phyloP scores from a whole-genome alignment of 2,113 vertebrate species.

The Corythoichthys haematopterus region DNA sequence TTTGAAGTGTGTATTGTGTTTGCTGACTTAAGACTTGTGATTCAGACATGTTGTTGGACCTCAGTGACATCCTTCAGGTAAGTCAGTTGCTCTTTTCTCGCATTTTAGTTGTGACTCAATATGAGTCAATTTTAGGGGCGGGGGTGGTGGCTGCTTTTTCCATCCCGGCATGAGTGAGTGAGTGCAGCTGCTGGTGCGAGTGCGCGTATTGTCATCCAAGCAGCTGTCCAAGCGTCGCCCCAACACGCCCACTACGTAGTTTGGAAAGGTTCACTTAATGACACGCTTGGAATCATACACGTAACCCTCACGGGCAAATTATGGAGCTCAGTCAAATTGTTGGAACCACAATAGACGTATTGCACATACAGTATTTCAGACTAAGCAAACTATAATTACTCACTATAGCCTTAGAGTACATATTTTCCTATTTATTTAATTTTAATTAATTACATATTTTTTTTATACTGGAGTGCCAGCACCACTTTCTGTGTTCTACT shows the following conservation, averaged over 20 bases:
- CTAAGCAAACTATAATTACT: background rate
- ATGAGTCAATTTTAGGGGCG: background rate
- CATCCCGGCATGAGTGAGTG: background rate
- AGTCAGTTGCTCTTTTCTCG: background rate
- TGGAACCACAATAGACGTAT: background rate
- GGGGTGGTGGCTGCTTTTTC: background rate
- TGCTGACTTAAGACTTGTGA: slow-evolving; percentile 14
- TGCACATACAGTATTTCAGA: background rate
- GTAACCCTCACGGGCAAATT: background rate
- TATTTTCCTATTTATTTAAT: too few species aligned
- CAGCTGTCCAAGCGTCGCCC: background rate
- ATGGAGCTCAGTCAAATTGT: background rate
- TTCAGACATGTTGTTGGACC: slow-evolving; percentile 95
- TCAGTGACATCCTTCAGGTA: slow-evolving; percentile 97
- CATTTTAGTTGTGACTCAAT: background rate
- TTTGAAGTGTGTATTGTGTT: background rate
- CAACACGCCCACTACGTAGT: background rate
- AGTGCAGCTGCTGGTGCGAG: background rate
- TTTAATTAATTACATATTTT: too few species aligned
- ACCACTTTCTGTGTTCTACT: background rate
- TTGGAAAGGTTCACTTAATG: background rate
- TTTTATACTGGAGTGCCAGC: too few species aligned
- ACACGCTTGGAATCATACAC: background rate
- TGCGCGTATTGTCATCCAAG: background rate
- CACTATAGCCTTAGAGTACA: too few species aligned